These are phyloP conservation scores for Protodeltote pygarga DNA, from an alignment of 2,888 invertebrate species.

Conservation along the genomic window DNA sequence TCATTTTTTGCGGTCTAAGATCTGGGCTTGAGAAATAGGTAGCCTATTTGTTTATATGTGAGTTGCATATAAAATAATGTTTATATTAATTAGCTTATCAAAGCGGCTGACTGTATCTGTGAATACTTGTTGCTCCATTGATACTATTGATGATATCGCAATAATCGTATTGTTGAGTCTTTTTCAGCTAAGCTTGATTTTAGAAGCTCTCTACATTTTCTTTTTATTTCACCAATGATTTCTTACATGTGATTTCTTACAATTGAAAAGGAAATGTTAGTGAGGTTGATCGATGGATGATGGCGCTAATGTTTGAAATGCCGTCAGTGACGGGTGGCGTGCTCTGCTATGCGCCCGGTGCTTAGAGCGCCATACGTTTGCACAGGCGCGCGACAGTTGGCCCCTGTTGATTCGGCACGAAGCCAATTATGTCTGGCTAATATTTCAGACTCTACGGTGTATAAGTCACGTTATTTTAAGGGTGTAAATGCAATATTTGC, in stretches of 20 bases:
- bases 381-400: slow-evolving; percentile 23
- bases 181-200: too few species aligned
- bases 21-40: too few species aligned
- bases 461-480: slow-evolving; percentile 9
- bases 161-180: too few species aligned
- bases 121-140: too few species aligned
- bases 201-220: not conserved
- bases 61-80: too few species aligned
- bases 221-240: not conserved
- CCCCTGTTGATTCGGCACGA: slow-evolving; percentile 30
- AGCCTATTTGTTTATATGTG: too few species aligned
- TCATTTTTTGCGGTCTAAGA: too few species aligned
- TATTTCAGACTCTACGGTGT: slow-evolving; percentile 20
- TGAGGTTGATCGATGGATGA: slow-evolving; percentile 35
- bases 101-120: too few species aligned
- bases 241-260: slow-evolving; percentile 1
- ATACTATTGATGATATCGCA: too few species aligned
- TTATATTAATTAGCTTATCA: too few species aligned
- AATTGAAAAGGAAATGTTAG: slow-evolving; percentile 22
- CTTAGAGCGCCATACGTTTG: slow-evolving; percentile 23
- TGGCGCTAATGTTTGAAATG: slow-evolving; percentile 32
- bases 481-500: slow-evolving; percentile 13
- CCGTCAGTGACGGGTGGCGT: slow-evolving; percentile 21
- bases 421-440: slow-evolving; percentile 31
- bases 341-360: slow-evolving; percentile 11